phyloP scores from a whole-genome alignment of 1,140 invertebrate genomes.

The Campoletis sonorensis region DNA sequence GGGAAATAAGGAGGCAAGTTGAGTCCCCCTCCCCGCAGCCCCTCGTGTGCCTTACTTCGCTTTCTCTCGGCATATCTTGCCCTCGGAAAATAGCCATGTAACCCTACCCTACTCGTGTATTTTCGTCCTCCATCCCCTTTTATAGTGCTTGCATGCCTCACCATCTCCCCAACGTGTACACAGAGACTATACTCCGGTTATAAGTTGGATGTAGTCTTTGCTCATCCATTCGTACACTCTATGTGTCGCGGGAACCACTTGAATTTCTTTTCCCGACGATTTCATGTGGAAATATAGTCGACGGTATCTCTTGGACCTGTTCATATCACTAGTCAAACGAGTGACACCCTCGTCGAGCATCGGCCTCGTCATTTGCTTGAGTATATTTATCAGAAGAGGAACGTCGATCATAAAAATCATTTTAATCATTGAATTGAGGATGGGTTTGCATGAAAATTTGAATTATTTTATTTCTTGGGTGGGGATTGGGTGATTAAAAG shows the following conservation, averaged over 20 bases:
- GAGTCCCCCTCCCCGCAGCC: conserved; percentile 54
- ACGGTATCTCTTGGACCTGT: not conserved
- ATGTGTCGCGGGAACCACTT: conserved; percentile 25
- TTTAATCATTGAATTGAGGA: no score
- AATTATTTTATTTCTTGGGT: no score
- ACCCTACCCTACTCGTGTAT: conserved; percentile 60
- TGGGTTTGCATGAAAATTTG: not conserved
- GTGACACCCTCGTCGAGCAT: no score
- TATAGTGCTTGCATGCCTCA: conserved; percentile 28
- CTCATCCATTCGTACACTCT: conserved; percentile 30
- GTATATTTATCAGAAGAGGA: not conserved
- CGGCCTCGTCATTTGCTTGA: not conserved
- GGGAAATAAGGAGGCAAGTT: conserved; percentile 76
- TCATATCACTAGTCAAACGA: not conserved
- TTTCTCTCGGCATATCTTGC: conserved; percentile 60
- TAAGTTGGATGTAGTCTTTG: conserved; percentile 29
- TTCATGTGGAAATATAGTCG: not conserved
- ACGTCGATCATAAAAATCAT: not conserved
- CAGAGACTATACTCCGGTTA: not conserved
- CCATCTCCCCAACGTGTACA: conserved; percentile 19
- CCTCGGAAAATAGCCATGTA: conserved; percentile 71
- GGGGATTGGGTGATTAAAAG: no score
- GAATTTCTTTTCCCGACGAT: conserved; percentile 25
- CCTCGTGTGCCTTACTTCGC: conserved; percentile 48
- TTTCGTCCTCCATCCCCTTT: conserved; percentile 54